Base-by-base conservation (phyloP, 30 jellyfish, hydroid and myxozoan genomes). In the Chironex yamaguchii region DNA sequence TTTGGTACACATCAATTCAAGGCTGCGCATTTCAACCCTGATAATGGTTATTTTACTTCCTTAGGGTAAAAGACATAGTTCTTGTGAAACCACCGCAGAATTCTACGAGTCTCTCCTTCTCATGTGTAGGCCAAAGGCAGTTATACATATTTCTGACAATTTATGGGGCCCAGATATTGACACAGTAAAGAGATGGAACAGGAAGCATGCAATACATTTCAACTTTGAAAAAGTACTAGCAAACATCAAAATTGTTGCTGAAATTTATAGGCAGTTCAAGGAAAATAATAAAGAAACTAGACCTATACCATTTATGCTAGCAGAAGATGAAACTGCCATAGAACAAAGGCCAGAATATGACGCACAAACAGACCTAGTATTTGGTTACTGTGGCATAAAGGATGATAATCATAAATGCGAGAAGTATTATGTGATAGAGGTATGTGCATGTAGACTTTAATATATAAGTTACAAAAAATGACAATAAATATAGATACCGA, bases 321-420 rank as follows among this genome's bases (percentile, higher is more conserved):
- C 62, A 53, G 91, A 80, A 29, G 91, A 64, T 35, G 84, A 80
- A 31, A 63, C 91, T 9, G 91, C 85, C 34, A 80, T 80, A 1
- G 76, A 62, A n/a, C 82, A 75, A 25, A 82, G 85, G 36, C 73
- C 65, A 2, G 91, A 62, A 29, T 80, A 64, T 35, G 91, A 80
- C 74, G 84, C 64, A 74, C 49, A 66, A 64, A 35, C 27, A 9
- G 58, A 80, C 23, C 64, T 48, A 34, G 84, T 80, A 29, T 64
- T 75, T 82, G 91, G 91, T 48, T 80, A 62, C 30, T 80, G 76
- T 65, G 91, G 85, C 42, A 35, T 34, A 29, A 66, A 63, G 35
- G n/a, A n/a, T n/a, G 91, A 64, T 12, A 36, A 65, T 36, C 91
- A 80, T 25, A 35, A 30, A 2, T 80, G 91, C 54, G 11, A 65